Evolutionary conservation across 2,888 invertebrate genomes (phyloP).

Genomic region (Troides helena): DNA sequence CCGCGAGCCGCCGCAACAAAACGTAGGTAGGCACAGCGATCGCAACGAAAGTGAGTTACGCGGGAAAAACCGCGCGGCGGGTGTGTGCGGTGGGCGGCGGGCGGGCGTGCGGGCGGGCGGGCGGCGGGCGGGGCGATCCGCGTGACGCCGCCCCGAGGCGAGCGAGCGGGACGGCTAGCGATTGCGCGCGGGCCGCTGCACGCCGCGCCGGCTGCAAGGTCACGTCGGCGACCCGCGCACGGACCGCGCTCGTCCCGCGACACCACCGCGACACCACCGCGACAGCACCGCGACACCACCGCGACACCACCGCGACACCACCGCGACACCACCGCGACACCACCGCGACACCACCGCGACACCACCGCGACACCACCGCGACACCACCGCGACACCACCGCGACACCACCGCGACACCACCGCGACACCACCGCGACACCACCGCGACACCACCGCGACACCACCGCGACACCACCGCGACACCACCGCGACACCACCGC

Average conservation of each 20-base stretch:
- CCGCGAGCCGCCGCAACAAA: constrained; percentile 38
- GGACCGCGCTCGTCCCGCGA: constrained; percentile 23
- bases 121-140: constrained; percentile 66
- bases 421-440: background rate
- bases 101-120: constrained; percentile 62
- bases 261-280: background rate
- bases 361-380: background rate
- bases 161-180: constrained; percentile 58
- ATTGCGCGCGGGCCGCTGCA: background rate
- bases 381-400: no score
- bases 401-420: no score
- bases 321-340: background rate
- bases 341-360: no score
- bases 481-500: no score
- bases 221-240: constrained; percentile 35
- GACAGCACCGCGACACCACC: background rate
- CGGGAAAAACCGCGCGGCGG: constrained; percentile 53
- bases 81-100: constrained; percentile 71
- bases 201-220: constrained; percentile 58
- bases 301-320: no score
- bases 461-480: background rate
- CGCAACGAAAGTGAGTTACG: constrained; percentile 60
- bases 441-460: no score
- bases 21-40: constrained; percentile 37
- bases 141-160: constrained; percentile 36